phyloP scores from a whole-genome alignment of 2,797 vertebrate species.

The Paguma larvata region DNA sequence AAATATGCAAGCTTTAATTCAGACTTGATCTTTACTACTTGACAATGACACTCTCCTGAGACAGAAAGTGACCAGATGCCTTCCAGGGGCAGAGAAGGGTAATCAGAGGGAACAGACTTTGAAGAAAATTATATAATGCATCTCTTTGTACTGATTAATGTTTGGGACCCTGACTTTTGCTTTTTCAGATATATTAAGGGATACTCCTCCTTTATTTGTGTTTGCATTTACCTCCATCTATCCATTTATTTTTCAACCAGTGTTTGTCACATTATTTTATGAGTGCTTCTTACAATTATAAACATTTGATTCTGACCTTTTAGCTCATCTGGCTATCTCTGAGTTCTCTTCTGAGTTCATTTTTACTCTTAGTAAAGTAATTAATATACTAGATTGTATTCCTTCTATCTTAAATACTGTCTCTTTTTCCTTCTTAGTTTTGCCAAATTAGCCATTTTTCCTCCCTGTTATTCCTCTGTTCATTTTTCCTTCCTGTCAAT shows the following conservation, averaged over 20 bases:
- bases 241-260: not conserved
- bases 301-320: constrained; percentile 5
- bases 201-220: not conserved
- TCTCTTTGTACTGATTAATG: not conserved
- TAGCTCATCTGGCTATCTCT: not conserved
- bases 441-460: not conserved
- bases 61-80: not conserved
- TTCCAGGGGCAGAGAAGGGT: not conserved
- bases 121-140: not conserved
- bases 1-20: constrained; percentile 40
- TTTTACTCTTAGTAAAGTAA: not conserved
- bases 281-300: not conserved
- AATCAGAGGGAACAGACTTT: not conserved
- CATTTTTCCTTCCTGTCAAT: not conserved
- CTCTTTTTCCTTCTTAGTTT: constrained; percentile 46
- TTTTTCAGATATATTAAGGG: not conserved
- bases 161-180: not conserved
- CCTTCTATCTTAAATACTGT: not conserved
- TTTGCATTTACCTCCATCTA: not conserved
- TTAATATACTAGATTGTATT: constrained; percentile 25
- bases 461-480: not conserved
- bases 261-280: not conserved
- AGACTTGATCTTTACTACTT: not conserved
- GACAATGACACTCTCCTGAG: not conserved
- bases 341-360: not conserved